A percentile compares a stretch with the other conserved stretches of the same genome.
These are phyloP conservation scores for Turritopsis dohrnii DNA, from an alignment of 30 jellyfish, hydroid and myxozoan species.

Conservation along the genomic window DNA sequence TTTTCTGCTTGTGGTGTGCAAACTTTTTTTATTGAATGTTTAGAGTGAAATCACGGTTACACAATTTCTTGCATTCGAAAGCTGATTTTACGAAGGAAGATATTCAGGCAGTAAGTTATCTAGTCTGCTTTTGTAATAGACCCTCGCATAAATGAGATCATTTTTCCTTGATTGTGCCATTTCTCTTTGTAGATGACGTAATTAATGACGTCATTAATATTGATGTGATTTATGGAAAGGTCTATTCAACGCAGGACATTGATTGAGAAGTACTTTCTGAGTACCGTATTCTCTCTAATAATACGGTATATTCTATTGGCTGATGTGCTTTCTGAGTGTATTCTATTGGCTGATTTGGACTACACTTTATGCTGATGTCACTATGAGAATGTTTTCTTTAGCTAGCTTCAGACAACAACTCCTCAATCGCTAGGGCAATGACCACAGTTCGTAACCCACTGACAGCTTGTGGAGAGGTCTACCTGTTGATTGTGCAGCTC, in stretches of 20 bases:
- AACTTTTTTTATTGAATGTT: neutral
- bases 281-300: no score
- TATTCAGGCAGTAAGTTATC: slow-evolving; percentile 25
- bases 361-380: no score
- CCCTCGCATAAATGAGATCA: no score
- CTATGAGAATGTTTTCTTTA: slow-evolving; percentile 41
- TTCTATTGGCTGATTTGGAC: no score
- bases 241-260: no score
- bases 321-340: no score
- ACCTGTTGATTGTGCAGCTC: slow-evolving; percentile 41
- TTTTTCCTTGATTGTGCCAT: neutral
- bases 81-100: slow-evolving; percentile 73
- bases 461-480: slow-evolving; percentile 64
- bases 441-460: slow-evolving; percentile 63
- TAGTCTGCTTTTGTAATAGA: neutral
- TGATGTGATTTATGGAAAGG: neutral
- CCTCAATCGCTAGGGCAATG: slow-evolving; percentile 59
- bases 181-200: neutral
- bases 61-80: slow-evolving; percentile 61
- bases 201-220: neutral
- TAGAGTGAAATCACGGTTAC: slow-evolving; percentile 80
- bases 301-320: no score
- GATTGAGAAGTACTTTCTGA: no score
- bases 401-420: slow-evolving; percentile 66
- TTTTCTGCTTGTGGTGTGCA: no score